Evolutionary conservation across 2,113 vertebrate species (phyloP), one percentile per base, ranked within the genome.

Genomic region (Poecile atricapillus): DNA sequence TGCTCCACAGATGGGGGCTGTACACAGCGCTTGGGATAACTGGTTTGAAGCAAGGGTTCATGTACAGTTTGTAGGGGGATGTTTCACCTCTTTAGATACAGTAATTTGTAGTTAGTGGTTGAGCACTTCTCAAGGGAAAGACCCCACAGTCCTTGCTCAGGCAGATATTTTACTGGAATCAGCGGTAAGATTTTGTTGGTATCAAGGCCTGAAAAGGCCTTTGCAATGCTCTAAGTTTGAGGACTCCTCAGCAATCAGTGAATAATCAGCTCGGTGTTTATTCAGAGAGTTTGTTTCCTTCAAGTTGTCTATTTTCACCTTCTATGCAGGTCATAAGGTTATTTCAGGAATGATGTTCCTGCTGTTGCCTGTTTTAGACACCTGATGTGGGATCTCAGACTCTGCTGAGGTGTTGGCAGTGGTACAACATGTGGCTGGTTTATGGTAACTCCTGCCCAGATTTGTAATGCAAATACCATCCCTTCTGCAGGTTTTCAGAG

Each of bases 321-420:
- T 77, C 35, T 44, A 7, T 41, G 22, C 39, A 68, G 31, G 46
- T 63, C 67, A n/a, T 71, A 1, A n/a, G 15, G 39, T 55, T 87
- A 47, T 83, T 93, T 86, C 50, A 47, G 85, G 83, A 77, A 15
- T 25, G 53, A 11, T 58, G n/a, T 93, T 94, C 76, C 53, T 58
- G 9, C 22, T 82, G 21, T 49, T 79, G 53, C 68, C 56, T 93
- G 21, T 89, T 92, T 80, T 41, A 23, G 74, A 28, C 8, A 3
- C 39, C 60, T 41, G 46, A 31, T 0, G 14, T 46, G 65, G 67
- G 49, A 83, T 93, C 92, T 86, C 28, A 73, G 6, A 6, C 62
- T 62, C 28, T 67, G 46, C 60, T 62, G 83, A 93, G 88, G 75
- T 77, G 76, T 46, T 93, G 86, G 68, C 90, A 89, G 71, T 59